Evolutionary conservation across 2,113 vertebrate species (phyloP), one percentile per base, ranked within the genome.

Genomic region (Nibea albiflora): DNA sequence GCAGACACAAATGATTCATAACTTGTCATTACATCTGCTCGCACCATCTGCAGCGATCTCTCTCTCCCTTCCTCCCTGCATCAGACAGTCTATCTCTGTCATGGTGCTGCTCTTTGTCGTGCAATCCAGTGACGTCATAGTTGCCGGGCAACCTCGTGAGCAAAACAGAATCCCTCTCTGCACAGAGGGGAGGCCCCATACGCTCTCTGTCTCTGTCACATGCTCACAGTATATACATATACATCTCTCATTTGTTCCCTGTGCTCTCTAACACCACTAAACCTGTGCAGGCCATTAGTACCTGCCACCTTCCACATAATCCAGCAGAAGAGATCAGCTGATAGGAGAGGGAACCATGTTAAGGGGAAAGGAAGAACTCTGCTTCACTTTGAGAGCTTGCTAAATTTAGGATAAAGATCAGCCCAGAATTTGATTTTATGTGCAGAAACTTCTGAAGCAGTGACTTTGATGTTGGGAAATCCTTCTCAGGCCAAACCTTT

Each of bases 81-180:
- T 63, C n/a, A 60, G 49, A 78, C 50, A 47, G 12, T 79, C 71
- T 76, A 10, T 58, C 58, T 73, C 64, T 66, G 70, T 84, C 70
- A 26, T 17, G 64, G 70, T 75, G 88, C 82, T 78, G 75, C 80
- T 88, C 66, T 83, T 88, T 85, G 74, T 86, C 84, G 71, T 83
- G 85, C 82, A 65, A 90, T 73, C 42, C 42, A 2, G 79, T 94
- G 93, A 95, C 87, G 90, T 94, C 93, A 94, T n/a, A 35, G 94
- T 95, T 94, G 89, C 94, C 68, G 67, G 85, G 94, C 90, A 94
- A 95, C 94, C 79, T 50, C 4, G 6, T 31, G 87, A 93, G 92
- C 91, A 93, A 92, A 95, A 95, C 94, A 95, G 94, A 95, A 90
- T 94, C 92, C 93, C 94, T 93, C 89, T 93, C 84, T 71, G 76